phyloP scores from a whole-genome alignment of 1,140 invertebrate genomes.

The Panonychus citri region DNA sequence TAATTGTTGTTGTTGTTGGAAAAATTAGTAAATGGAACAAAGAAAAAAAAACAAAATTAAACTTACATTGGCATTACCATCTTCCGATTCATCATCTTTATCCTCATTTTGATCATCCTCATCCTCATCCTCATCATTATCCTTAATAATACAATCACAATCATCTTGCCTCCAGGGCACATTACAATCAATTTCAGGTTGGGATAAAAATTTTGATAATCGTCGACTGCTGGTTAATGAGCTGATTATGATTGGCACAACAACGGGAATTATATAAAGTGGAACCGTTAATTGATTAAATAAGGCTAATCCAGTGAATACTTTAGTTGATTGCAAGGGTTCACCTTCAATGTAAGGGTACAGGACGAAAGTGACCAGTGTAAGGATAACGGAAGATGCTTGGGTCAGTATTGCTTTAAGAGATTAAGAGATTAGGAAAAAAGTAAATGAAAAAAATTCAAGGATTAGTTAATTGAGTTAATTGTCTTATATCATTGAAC shows the following conservation, averaged over 20 bases:
- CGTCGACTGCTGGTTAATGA: slow-evolving; percentile 42
- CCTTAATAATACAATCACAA: too few relatives aligned
- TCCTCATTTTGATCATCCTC: too few relatives aligned
- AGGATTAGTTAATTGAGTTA: background rate
- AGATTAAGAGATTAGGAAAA: slow-evolving; percentile 12
- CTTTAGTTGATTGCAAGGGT: slow-evolving; percentile 37
- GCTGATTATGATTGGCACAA: slow-evolving; percentile 47
- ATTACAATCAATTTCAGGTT: slow-evolving; percentile 33
- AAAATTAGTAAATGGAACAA: background rate
- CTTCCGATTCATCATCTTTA: background rate
- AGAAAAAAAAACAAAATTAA: too few relatives aligned
- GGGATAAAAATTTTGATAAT: slow-evolving; percentile 37
- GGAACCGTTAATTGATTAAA: slow-evolving; percentile 56
- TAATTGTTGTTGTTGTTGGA: background rate
- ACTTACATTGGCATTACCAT: background rate
- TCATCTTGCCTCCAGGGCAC: slow-evolving; percentile 11
- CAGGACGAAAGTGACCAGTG: slow-evolving; percentile 31
- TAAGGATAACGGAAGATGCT: slow-evolving; percentile 40
- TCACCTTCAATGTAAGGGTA: slow-evolving; percentile 21
- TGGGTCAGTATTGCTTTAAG: slow-evolving; percentile 47
- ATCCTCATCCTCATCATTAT: too few relatives aligned
- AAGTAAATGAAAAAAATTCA: slow-evolving; percentile 3
- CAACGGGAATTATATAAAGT: slow-evolving; percentile 49
- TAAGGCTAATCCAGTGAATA: slow-evolving; percentile 47
- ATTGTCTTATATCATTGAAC: background rate